Evolutionary conservation across 1,140 invertebrate genomes (phyloP), one percentile per base, ranked within the genome.

Genomic region (Listronotus oregonensis): DNA sequence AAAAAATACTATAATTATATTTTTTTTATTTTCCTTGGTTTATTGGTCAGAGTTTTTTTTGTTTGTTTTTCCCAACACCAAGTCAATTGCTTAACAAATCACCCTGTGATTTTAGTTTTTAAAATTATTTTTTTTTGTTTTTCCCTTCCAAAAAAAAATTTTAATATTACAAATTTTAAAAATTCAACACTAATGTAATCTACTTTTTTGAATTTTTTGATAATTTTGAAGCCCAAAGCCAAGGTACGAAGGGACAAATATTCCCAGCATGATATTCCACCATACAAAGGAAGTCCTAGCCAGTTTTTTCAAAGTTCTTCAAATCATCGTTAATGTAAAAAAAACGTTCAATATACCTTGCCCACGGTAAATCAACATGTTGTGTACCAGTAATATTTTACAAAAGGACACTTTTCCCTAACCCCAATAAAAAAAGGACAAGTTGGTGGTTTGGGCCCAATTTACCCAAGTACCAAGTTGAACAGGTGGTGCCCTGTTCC

Each of bases 191-290:
- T n/a, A n/a, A n/a, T n/a, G n/a, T n/a, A n/a, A n/a, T n/a, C n/a
- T n/a, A n/a, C n/a, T n/a, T n/a, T n/a, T n/a, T n/a, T n/a, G n/a
- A n/a, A n/a, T 27, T 43, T 61, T 40, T 14, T 58, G 58, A 66
- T 42, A 66, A 31, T 47, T 61, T 61, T 21, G 64, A 50, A 14
- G 8, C 58, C 3, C 80, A 49, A 80, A 81, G 71, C 82, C 82
- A 39, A 84, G 82, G 71, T 84, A 83, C 66, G 80, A 84, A 78
- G 78, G 50, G 85, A 85, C 71, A 84, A 84, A 39, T 85, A 85
- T 66, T 85, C 83, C 3, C 84, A 85, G 75, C 78, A 83, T 64
- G 82, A 85, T 67, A 82, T 84, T 51, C 82, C 80, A 14, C 66
- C 82, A 27, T 71, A 74, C 40, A 56, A 69, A 66, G 71, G 71